A percentile compares a stretch with the other conserved stretches of the same genome.
These are phyloP conservation scores for Chaenogobius annularis DNA, from an alignment of 2,113 vertebrate genomes.

Conservation along the genomic window DNA sequence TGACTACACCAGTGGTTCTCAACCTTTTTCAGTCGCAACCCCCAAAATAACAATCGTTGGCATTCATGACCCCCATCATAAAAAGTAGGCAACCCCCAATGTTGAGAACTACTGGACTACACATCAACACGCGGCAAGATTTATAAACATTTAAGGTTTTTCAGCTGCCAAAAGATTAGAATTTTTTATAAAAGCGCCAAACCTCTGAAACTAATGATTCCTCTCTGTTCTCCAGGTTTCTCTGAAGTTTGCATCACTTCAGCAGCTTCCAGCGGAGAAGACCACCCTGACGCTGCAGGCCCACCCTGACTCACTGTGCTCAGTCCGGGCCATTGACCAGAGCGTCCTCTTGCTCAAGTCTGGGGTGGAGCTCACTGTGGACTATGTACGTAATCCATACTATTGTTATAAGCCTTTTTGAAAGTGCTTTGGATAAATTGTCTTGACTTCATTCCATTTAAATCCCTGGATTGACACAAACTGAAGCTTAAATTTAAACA, in stretches of 20 bases:
- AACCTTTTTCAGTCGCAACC: too few relatives aligned
- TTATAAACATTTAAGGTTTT: background rate
- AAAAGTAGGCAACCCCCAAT: too few relatives aligned
- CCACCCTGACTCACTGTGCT: constrained; percentile 81
- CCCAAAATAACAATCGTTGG: too few relatives aligned
- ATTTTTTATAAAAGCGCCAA: background rate
- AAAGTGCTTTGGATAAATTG: too few relatives aligned
- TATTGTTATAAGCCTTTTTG: background rate
- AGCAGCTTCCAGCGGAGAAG: constrained; percentile 75
- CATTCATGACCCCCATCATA: too few relatives aligned
- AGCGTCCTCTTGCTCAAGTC: constrained; percentile 78
- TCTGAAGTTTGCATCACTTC: constrained; percentile 75
- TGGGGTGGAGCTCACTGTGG: constrained; percentile 64
- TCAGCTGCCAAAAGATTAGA: background rate
- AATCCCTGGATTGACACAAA: background rate
- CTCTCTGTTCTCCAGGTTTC: constrained; percentile 74
- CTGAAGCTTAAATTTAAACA: background rate
- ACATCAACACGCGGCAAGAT: background rate
- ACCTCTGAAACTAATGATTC: background rate
- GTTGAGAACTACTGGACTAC: too few relatives aligned
- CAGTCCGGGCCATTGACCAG: constrained; percentile 81
- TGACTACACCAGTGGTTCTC: too few relatives aligned
- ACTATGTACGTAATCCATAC: constrained; percentile 52
- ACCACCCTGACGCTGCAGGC: constrained; percentile 76
- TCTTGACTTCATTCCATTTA: background rate